phyloP scores from a whole-genome alignment of 2,113 vertebrate genomes.

The Nothocercus julius region DNA sequence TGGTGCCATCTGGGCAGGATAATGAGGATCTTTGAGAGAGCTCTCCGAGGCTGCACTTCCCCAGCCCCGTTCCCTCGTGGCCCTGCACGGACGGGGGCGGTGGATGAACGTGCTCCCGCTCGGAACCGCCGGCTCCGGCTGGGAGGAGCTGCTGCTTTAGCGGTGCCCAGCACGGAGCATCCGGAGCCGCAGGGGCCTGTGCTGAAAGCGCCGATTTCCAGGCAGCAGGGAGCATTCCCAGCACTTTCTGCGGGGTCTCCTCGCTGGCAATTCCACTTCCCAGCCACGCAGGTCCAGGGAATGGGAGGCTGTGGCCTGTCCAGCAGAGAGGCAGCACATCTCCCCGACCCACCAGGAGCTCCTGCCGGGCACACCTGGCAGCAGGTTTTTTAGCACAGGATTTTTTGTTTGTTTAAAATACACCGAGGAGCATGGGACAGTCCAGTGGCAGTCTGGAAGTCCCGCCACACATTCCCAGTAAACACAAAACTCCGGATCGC shows the following conservation, averaged over 20 bases:
- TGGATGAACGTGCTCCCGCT: not conserved
- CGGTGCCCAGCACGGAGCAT: not conserved
- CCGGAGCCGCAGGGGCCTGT: not conserved
- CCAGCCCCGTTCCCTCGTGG: not conserved
- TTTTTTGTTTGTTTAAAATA: too few relatives aligned
- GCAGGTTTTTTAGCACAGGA: too few relatives aligned
- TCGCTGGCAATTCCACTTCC: not conserved
- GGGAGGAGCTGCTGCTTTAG: not conserved
- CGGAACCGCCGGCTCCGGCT: not conserved
- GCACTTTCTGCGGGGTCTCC: not conserved
- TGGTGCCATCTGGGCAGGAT: slow-evolving; percentile 65
- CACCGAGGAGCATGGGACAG: too few relatives aligned
- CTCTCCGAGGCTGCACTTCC: not conserved
- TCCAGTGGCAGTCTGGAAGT: not conserved
- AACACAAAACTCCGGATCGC: not conserved
- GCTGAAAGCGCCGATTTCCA: fast-evolving
- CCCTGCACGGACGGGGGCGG: not conserved
- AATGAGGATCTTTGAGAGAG: slow-evolving; percentile 72
- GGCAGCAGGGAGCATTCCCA: not conserved
- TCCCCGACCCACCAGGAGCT: too few relatives aligned
- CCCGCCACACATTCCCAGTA: fast-evolving
- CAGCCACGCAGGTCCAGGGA: not conserved
- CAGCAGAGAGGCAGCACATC: too few relatives aligned
- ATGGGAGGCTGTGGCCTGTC: not conserved
- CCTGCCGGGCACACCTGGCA: too few relatives aligned